Base-by-base conservation (phyloP, 2,797 vertebrate genomes). In the Hyperoplus immaculatus region DNA sequence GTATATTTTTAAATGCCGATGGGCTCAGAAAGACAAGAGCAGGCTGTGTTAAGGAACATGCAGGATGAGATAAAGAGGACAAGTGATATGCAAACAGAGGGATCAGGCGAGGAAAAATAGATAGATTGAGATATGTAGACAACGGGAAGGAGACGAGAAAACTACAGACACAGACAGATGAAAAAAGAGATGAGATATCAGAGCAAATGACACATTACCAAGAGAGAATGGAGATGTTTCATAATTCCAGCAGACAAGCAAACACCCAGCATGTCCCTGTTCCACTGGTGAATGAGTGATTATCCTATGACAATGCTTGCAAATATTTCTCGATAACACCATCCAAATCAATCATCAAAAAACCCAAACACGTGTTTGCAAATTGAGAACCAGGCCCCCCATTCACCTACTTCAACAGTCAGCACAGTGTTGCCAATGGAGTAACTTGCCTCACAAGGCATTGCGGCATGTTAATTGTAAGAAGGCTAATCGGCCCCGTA, bases 311-410 rank as follows among this genome's bases (percentile, higher is more conserved):
- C 81, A 87, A 83, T 65, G 69, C 62, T 36, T 60, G 59, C 66
- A 70, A 75, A 21, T 83, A 69, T 82, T 75, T 82, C 62, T 75
- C 42, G 9, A 82, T 87, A 85, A 76, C 75, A 51, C 72, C 81
- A 72, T 90, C 85, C 76, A 88, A 90, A 92, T 91, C 83, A 88
- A 79, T 88, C 85, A 88, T 71, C 78, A 72, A 56, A 65, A 86
- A 86, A 62, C 63, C 75, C 76, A 83, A 91, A 90, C 89, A 83
- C 77, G 67, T 88, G 77, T 89, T 77, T 83, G 21, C 29, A 66
- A 80, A 84, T 86, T 61, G 60, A 69, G 73, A 85, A 75, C 18
- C 47, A 45, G 49, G 10, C 36, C 66, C 53, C 29, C 47, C 42
- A 29, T 72, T 78, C 72, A 65, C 77, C 83, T 80, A 65, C 61